phyloP scores from a whole-genome alignment of 2,888 invertebrate species.

The Zonitis immaculata region DNA sequence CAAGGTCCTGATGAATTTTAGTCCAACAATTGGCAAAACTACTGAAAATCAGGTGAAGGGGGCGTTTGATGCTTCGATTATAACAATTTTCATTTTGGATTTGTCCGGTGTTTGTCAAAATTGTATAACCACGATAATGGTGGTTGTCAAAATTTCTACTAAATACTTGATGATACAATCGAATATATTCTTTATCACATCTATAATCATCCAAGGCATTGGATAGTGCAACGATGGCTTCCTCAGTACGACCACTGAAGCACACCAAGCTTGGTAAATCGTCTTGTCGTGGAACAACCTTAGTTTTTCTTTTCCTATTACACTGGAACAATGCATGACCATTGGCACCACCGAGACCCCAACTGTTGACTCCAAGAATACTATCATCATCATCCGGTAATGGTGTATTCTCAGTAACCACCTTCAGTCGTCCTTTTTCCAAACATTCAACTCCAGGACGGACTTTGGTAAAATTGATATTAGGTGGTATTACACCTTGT shows the following conservation, averaged over 20 bases:
- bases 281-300: constrained; percentile 59
- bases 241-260: constrained; percentile 75
- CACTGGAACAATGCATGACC: constrained; percentile 66
- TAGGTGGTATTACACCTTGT: constrained; percentile 74
- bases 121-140: constrained; percentile 5
- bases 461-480: constrained; percentile 63
- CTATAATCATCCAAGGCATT: neutral
- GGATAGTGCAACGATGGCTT: constrained; percentile 46
- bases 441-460: constrained; percentile 56
- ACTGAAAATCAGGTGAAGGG: constrained; percentile 64
- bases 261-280: constrained; percentile 68
- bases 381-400: constrained; percentile 56
- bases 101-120: neutral
- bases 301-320: constrained; percentile 55
- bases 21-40: constrained; percentile 90
- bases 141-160: constrained; percentile 4
- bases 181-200: constrained; percentile 8
- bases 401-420: constrained; percentile 66
- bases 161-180: constrained; percentile 10
- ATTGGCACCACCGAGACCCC: constrained; percentile 91
- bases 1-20: constrained; percentile 73
- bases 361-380: too few relatives aligned
- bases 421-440: constrained; percentile 59
- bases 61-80: neutral
- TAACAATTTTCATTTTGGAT: neutral